These are phyloP conservation scores for Thymelicus acteon DNA, from an alignment of 2,888 invertebrate species.

Conservation along the genomic window DNA sequence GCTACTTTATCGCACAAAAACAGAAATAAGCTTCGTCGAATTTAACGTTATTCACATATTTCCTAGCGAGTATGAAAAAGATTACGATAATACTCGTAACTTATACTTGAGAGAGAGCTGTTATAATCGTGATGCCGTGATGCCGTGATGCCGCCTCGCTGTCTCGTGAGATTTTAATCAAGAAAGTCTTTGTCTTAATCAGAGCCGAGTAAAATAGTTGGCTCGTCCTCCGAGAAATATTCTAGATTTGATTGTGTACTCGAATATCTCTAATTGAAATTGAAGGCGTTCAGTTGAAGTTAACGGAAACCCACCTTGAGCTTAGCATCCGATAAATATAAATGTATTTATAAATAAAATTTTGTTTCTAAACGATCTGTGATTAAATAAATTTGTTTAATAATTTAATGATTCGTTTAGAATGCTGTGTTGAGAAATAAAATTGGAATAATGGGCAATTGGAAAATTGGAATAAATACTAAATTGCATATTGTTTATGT, in stretches of 20 bases:
- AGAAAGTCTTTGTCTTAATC: constrained; percentile 69
- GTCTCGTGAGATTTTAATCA: constrained; percentile 66
- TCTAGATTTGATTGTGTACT: constrained; percentile 55
- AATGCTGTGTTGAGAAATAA: constrained; percentile 8
- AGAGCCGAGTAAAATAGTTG: constrained; percentile 65
- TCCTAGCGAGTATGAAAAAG: no score
- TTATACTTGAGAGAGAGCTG: no score
- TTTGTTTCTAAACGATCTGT: background rate
- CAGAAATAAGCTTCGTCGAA: no score
- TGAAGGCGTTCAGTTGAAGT: constrained; percentile 2
- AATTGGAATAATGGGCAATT: background rate
- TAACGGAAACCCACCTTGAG: constrained; percentile 8
- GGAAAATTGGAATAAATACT: background rate
- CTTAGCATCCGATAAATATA: background rate
- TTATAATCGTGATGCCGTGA: no score
- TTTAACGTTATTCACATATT: no score
- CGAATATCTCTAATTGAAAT: constrained; percentile 46
- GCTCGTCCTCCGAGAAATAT: constrained; percentile 43
- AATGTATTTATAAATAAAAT: constrained; percentile 1
- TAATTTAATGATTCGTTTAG: background rate
- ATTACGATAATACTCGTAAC: no score
- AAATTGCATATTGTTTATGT: no score
- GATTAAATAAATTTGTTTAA: constrained; percentile 5
- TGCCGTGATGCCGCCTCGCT: background rate
- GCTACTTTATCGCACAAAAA: no score